Evolutionary conservation across 2,888 invertebrate species (phyloP).

Genomic region (Caenorhabditis sp.): DNA sequence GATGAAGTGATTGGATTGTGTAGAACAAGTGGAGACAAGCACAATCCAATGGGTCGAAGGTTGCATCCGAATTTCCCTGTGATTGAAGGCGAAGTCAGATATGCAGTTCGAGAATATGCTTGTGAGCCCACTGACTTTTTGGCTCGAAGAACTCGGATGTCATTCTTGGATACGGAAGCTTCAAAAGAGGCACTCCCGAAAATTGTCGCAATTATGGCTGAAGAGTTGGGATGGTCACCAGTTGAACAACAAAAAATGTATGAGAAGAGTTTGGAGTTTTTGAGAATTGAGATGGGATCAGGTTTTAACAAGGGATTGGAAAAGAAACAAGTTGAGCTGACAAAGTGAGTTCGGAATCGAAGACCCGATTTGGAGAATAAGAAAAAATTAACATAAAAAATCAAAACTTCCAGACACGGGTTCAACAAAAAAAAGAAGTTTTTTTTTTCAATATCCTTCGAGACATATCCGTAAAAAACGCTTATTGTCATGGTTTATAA

Average conservation of each 20-base stretch:
- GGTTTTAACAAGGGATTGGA: background rate
- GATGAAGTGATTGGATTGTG: slow-evolving; percentile 25
- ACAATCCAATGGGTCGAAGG: slow-evolving; percentile 18
- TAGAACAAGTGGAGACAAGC: slow-evolving; percentile 18
- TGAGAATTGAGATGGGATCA: slow-evolving; percentile 25
- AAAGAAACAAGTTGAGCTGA: background rate
- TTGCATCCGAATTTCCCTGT: slow-evolving; percentile 30
- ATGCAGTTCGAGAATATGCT: slow-evolving; percentile 25
- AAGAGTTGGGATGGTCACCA: slow-evolving; percentile 22
- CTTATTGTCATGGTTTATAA: too few relatives aligned
- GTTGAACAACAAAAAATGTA: slow-evolving; percentile 17
- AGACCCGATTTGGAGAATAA: slow-evolving; percentile 5
- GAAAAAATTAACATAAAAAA: slow-evolving; percentile 1
- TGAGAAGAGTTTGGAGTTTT: slow-evolving; percentile 18
- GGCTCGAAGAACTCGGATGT: slow-evolving; percentile 18
- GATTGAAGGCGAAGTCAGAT: slow-evolving; percentile 27
- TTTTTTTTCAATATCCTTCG: too few relatives aligned
- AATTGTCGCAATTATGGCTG: slow-evolving; percentile 25
- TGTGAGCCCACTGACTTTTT: slow-evolving; percentile 19
- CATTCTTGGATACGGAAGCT: slow-evolving; percentile 19
- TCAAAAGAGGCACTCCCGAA: slow-evolving; percentile 18
- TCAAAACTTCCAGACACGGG: too few relatives aligned
- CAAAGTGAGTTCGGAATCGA: background rate
- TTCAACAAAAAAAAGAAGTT: too few relatives aligned
- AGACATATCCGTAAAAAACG: too few relatives aligned